Percentiles rank a stretch among this genome's conserved stretches.
Evolutionary conservation across 2,113 vertebrate species (phyloP).

Genomic region (Nycticryphes semicollaris): DNA sequence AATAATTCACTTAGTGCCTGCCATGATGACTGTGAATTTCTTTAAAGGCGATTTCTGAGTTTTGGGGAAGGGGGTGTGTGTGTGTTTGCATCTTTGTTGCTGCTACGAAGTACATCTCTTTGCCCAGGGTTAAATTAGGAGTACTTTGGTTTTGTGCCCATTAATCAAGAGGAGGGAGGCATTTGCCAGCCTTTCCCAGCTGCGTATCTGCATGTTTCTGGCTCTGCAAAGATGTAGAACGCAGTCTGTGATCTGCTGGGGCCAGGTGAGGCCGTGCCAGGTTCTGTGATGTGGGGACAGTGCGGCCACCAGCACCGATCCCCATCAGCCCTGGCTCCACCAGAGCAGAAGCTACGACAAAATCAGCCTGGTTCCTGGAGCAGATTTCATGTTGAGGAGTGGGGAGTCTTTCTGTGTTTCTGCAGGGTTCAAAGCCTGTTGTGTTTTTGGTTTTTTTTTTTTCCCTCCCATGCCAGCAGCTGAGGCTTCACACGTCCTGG

Average conservation of each 20-base stretch:
- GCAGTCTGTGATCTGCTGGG: constrained; percentile 30
- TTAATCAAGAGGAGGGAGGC: constrained; percentile 24
- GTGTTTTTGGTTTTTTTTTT: not conserved
- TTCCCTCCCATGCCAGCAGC: not conserved
- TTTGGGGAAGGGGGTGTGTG: not conserved
- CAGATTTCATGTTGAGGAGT: not conserved
- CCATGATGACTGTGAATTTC: constrained; percentile 7
- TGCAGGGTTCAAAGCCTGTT: not conserved
- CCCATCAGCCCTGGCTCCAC: constrained; percentile 35
- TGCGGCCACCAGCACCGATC: constrained; percentile 32
- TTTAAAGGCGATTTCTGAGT: constrained; percentile 44
- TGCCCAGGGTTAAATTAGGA: constrained; percentile 31
- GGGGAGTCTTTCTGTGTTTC: not conserved
- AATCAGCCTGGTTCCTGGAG: constrained; percentile 25
- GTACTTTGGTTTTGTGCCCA: constrained; percentile 32
- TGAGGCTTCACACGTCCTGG: not conserved
- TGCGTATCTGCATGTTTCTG: constrained; percentile 4
- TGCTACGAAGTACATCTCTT: constrained; percentile 34
- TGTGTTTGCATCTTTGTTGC: not conserved
- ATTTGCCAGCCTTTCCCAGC: constrained; percentile 46
- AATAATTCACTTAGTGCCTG: constrained; percentile 67
- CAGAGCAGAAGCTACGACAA: constrained; percentile 44
- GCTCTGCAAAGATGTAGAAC: constrained; percentile 51
- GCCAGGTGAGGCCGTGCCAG: not conserved
- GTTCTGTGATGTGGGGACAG: constrained; percentile 57